A percentile compares a stretch with the other conserved stretches of the same genome.
These are phyloP conservation scores for Falcaria lacertinaria DNA, from an alignment of 2,888 invertebrate genomes.

Conservation along the genomic window DNA sequence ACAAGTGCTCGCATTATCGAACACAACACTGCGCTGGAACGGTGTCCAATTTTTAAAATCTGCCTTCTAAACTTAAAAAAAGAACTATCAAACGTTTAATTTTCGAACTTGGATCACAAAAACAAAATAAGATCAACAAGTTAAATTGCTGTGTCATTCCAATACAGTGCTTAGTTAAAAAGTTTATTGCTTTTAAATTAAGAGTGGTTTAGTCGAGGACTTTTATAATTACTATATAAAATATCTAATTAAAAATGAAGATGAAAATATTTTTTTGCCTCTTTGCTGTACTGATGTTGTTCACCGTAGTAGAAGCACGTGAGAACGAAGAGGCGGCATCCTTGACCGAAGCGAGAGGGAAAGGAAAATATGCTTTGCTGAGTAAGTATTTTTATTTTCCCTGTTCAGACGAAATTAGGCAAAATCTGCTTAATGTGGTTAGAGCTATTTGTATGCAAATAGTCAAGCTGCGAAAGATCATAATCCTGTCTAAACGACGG, in stretches of 20 bases:
- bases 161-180: not conserved
- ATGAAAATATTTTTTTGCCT: conserved; percentile 10
- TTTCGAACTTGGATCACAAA: conserved; percentile 1
- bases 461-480: no score
- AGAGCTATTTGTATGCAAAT: no score
- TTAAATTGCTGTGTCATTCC: not conserved
- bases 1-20: conserved; percentile 12
- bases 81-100: conserved; percentile 1
- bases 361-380: conserved; percentile 58
- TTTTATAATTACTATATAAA: conserved; percentile 15
- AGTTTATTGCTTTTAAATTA: not conserved
- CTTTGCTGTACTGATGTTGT: conserved; percentile 14
- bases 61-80: not conserved
- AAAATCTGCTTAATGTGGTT: no score
- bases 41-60: conserved; percentile 7
- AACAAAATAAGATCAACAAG: not conserved
- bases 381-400: conserved; percentile 45
- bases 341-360: conserved; percentile 50
- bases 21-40: conserved; percentile 9
- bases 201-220: conserved; percentile 7
- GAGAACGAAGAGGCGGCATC: conserved; percentile 26
- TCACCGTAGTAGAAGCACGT: conserved; percentile 16
- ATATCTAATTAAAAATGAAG: conserved; percentile 9
- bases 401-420: not conserved
- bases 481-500: no score